A percentile compares a stretch with the other conserved stretches of the same genome.
Conservation (phyloP, 2,113 vertebrate species). For the Channa maculata region DNA sequence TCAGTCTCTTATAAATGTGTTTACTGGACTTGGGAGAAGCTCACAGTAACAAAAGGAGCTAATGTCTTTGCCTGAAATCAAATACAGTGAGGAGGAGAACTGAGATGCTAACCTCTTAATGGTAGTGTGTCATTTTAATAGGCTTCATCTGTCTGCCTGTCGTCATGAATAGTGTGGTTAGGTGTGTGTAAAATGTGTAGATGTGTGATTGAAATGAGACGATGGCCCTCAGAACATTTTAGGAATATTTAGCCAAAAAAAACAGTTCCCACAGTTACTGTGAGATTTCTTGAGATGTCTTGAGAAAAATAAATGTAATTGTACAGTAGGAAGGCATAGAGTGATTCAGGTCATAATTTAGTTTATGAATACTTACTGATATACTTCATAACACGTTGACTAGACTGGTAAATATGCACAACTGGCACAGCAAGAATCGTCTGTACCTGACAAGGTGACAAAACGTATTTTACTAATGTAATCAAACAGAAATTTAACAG, state of each 20-base stretch:
- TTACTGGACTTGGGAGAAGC: slow-evolving; percentile 44
- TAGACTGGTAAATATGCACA: not conserved
- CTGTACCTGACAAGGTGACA: not conserved
- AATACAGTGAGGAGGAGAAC: slow-evolving; percentile 44
- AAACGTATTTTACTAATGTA: not conserved
- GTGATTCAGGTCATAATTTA: slow-evolving; percentile 14
- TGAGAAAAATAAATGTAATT: not conserved
- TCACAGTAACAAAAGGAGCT: slow-evolving; percentile 52
- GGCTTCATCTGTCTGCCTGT: slow-evolving; percentile 12
- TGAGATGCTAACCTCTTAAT: slow-evolving; percentile 48
- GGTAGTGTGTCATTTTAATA: slow-evolving; percentile 46
- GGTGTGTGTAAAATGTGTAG: slow-evolving; percentile 6
- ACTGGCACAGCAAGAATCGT: not conserved
- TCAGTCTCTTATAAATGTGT: slow-evolving; percentile 55
- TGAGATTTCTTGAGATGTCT: slow-evolving; percentile 2
- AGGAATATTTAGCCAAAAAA: not conserved
- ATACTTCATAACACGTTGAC: not conserved
- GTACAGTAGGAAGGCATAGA: not conserved
- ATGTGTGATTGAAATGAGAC: slow-evolving; percentile 1
- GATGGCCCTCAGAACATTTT: too few species aligned
- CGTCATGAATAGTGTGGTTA: slow-evolving; percentile 4
- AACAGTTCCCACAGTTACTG: not conserved
- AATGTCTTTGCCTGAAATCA: slow-evolving; percentile 62
- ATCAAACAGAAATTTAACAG: not conserved
- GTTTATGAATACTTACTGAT: not conserved